Evolutionary conservation across 1,140 invertebrate genomes (phyloP), one percentile per base, ranked within the genome.

Genomic region (Octopus sinensis): DNA sequence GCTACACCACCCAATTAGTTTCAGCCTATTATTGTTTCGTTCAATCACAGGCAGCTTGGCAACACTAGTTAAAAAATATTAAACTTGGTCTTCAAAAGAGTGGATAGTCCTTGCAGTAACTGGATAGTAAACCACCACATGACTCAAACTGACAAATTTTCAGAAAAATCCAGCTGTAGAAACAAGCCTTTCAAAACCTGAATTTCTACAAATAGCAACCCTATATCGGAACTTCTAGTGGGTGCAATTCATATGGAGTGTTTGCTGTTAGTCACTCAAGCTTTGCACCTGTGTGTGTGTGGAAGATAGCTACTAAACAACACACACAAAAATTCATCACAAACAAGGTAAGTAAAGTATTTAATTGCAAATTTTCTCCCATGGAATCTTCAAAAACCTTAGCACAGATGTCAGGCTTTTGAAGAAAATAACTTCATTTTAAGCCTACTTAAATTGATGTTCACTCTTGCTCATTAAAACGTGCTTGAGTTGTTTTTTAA

Each of bases 291-390:
- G 62, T n/a, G 62, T 12, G 23, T 23, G 30, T 43, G 62, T n/a
- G n/a, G 62, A 68, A 12, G 62, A 68, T 68, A 68, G 62, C 62
- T 12, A 68, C 62, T 68, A 68, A n/a, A n/a, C 62, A 68, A 68
- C 12, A 68, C 12, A 68, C 30, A 43, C 30, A 43, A 43, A 43
- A 68, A 12, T 68, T 68, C 62, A 68, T n/a, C 62, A 68, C 62
- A 68, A 68, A 68, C 62, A 68, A n/a, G 62, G 62, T 68, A 68
- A 68, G 62, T 68, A 68, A 68, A 68, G 62, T 68, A 68, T 68
- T 68, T 68, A 68, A 68, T 13, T 3, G 1, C 62, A 68, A 68
- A n/a, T 68, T 68, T 68, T 13, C n/a, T 68, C 62, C 62, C 62
- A 68, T 68, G 62, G 12, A 68, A 68, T 68, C 3, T 68, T 2